A percentile compares a stretch with the other conserved stretches of the same genome.
phyloP scores from a whole-genome alignment of 2,888 invertebrate genomes.

The Frankliniella fusca region DNA sequence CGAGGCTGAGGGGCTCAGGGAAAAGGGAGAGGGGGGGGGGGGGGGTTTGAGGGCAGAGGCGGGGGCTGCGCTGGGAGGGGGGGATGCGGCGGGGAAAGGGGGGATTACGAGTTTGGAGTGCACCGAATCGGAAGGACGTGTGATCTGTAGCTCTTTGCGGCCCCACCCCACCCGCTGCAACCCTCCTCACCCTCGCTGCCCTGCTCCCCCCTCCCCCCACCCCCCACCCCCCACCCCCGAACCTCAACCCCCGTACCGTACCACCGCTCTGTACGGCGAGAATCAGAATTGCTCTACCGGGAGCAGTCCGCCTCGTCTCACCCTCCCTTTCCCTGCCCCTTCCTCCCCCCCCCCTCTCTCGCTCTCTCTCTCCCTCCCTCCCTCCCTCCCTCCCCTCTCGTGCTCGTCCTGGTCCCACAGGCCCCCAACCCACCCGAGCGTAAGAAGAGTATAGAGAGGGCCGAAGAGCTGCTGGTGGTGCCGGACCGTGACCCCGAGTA shows the following conservation, averaged over 20 bases:
- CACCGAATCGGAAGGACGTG: constrained; percentile 16
- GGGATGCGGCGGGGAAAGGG: neutral
- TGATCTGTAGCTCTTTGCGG: constrained; percentile 11
- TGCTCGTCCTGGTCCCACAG: too few species aligned
- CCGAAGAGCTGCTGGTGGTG: too few species aligned
- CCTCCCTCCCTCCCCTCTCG: neutral
- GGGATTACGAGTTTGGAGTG: constrained; percentile 13
- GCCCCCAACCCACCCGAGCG: too few species aligned
- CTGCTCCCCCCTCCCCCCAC: neutral
- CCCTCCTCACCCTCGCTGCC: neutral
- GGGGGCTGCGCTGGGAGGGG: too few species aligned
- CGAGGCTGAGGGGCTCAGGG: too few species aligned
- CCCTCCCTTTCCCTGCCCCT: too few species aligned
- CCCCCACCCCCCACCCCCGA: too few species aligned
- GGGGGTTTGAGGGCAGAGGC: too few species aligned
- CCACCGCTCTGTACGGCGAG: neutral
- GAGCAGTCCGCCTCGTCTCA: neutral
- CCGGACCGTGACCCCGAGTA: too few species aligned
- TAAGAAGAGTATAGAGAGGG: too few species aligned
- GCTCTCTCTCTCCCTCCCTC: neutral
- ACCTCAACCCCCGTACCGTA: neutral
- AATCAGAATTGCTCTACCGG: neutral
- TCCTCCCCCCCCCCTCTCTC: too few species aligned
- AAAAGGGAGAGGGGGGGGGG: too few species aligned
- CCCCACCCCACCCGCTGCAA: neutral